Evolutionary conservation across 2,113 vertebrate species (phyloP).

Genomic region (Otis tarda): DNA sequence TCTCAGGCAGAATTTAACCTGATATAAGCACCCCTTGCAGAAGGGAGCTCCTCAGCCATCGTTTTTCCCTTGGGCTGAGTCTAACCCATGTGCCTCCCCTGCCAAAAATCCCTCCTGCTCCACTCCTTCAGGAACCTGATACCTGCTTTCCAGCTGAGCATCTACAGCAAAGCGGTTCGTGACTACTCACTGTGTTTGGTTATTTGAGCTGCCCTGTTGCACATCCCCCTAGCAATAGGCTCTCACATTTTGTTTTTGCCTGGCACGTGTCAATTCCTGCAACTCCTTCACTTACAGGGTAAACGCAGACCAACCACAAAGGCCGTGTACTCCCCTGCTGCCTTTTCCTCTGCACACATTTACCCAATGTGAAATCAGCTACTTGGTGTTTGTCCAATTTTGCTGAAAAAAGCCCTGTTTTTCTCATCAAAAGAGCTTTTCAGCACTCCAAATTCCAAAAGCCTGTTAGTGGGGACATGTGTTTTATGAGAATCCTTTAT

Average conservation of each 20-base stretch:
- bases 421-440: neutral
- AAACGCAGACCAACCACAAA: neutral
- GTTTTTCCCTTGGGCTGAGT: neutral
- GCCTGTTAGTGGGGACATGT: neutral
- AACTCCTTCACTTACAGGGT: neutral
- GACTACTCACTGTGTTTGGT: fast-evolving
- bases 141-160: neutral
- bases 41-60: neutral
- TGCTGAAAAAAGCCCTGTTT: neutral
- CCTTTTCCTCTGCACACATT: neutral
- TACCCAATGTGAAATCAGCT: neutral
- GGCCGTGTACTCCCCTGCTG: neutral
- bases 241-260: neutral
- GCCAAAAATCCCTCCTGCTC: neutral
- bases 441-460: neutral
- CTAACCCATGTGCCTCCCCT: fast-evolving
- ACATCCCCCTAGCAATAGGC: neutral
- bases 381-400: neutral
- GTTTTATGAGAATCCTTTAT: neutral
- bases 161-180: neutral
- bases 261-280: neutral
- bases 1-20: neutral
- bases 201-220: neutral
- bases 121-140: fast-evolving
- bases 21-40: neutral